A percentile compares a stretch with the other conserved stretches of the same genome.
Evolutionary conservation across 2,113 vertebrate genomes (phyloP).

Genomic region (Anhinga anhinga): DNA sequence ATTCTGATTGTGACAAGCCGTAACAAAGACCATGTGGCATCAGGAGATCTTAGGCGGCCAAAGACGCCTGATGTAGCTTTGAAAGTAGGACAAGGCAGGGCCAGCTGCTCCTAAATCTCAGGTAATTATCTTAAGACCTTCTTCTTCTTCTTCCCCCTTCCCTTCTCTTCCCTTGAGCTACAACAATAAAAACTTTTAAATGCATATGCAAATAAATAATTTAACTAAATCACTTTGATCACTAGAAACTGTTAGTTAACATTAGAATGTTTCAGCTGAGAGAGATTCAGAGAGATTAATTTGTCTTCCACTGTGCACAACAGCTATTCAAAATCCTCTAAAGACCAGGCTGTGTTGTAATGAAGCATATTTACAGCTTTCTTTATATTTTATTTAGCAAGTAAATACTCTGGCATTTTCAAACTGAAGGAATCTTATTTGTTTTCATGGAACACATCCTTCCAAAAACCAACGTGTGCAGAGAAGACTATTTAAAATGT

Average conservation of each 20-base stretch:
- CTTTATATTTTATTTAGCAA: conserved; percentile 49
- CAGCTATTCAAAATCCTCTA: conserved; percentile 52
- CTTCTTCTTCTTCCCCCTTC: not conserved
- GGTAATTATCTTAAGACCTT: conserved; percentile 35
- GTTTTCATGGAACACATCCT: conserved; percentile 9
- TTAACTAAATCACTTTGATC: conserved; percentile 68
- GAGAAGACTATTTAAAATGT: not conserved
- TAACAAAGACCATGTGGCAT: not conserved
- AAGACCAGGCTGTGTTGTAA: conserved; percentile 52
- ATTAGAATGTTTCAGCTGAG: conserved; percentile 67
- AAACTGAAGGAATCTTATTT: conserved; percentile 16
- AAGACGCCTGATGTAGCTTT: not conserved
- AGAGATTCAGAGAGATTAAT: conserved; percentile 64
- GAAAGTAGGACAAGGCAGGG: not conserved
- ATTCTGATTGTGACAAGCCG: not conserved
- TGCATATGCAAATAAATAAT: conserved; percentile 71
- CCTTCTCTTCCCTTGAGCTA: not conserved
- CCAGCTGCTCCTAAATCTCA: conserved; percentile 23
- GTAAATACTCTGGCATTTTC: conserved; percentile 42
- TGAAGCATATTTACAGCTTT: conserved; percentile 63
- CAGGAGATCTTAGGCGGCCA: not conserved
- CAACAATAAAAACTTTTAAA: conserved; percentile 59
- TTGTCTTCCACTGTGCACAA: conserved; percentile 51
- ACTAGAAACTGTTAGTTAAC: conserved; percentile 62
- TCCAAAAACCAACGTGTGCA: not conserved